Base-by-base conservation (phyloP, 1,140 invertebrate species). In the Paraescarpia echinospica region DNA sequence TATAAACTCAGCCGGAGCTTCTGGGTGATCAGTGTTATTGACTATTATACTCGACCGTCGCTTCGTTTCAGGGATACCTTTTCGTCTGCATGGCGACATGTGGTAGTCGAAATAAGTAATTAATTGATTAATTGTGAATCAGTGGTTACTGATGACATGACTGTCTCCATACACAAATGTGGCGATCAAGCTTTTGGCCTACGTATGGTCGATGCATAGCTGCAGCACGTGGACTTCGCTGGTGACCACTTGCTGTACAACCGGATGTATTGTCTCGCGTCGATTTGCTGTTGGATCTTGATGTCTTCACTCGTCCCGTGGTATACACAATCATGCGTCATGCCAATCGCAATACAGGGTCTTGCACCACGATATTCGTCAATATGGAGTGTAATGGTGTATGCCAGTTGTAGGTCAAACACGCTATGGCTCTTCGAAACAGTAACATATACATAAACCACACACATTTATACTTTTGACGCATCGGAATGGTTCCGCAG, bases 111-210 rank as follows among this genome's bases (percentile, higher is more conserved):
- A 34, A 35, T 34, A 34, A 34, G 89, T 90, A 34, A 22, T 90
- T 34, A 34, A 4, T 90, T n/a, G 8, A 90, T 90, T 90, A 12
- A 90, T 22, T 34, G n/a, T 34, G 89, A 34, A 34, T 90, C 89
- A 33, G 2, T 33, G 35, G 33, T 34, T 34, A 34, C 14, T 35
- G n/a, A 34, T 90, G n/a, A 18, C 35, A 35, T 90, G 18, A 34
- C 35, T 90, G 89, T 34, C 35, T 90, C 89, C 18, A 90, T 22
- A n/a, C 33, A 22, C n/a, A 2, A 18, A 35, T 90, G 33, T 35
- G 89, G 89, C 89, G 34, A 90, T 33, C 35, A 34, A 34, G 89
- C 34, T 90, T 5, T 90, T 90, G 89, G 89, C 59, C 59, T 77
- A 18, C 59, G 59, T 77, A 77, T 77, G 59, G 59, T 77, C 59